Percentiles rank a stretch among this genome's conserved stretches.
These are phyloP conservation scores for Latrodectus elegans DNA, from an alignment of 2,888 invertebrate genomes.

Conservation along the genomic window DNA sequence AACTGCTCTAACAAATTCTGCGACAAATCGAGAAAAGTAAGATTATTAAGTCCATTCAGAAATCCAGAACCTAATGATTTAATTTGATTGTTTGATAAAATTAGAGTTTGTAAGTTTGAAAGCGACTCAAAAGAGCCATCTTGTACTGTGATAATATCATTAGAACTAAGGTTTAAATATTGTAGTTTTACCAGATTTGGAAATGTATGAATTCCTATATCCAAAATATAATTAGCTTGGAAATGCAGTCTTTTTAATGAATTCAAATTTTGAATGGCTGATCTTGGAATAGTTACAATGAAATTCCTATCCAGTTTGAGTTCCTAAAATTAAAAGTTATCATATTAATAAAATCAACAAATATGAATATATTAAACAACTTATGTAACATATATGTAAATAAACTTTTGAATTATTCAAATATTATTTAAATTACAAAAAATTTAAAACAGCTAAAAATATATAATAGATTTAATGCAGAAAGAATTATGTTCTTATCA, in stretches of 20 bases:
- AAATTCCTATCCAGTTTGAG: constrained; percentile 88
- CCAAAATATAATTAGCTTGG: constrained; percentile 87
- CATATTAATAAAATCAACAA: not conserved
- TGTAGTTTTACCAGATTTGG: constrained; percentile 82
- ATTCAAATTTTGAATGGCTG: constrained; percentile 87
- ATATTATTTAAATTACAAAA: no score
- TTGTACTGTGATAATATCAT: constrained; percentile 85
- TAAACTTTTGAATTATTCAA: no score
- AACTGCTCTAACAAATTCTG: constrained; percentile 87
- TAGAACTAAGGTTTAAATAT: constrained; percentile 86
- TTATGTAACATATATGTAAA: no score
- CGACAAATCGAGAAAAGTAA: constrained; percentile 75
- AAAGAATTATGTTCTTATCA: no score
- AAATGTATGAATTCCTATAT: constrained; percentile 75
- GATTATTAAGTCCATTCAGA: constrained; percentile 52
- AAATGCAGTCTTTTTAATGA: constrained; percentile 84
- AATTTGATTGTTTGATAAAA: constrained; percentile 83
- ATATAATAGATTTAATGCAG: no score
- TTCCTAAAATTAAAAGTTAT: constrained; percentile 79
- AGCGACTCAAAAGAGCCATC: constrained; percentile 84
- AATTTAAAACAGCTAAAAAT: no score
- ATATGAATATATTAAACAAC: no score
- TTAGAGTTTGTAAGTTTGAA: constrained; percentile 75
- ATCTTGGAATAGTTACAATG: constrained; percentile 84
- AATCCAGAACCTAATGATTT: constrained; percentile 27